phyloP scores from a whole-genome alignment of 2,888 invertebrate genomes.

The Furcula furcula region DNA sequence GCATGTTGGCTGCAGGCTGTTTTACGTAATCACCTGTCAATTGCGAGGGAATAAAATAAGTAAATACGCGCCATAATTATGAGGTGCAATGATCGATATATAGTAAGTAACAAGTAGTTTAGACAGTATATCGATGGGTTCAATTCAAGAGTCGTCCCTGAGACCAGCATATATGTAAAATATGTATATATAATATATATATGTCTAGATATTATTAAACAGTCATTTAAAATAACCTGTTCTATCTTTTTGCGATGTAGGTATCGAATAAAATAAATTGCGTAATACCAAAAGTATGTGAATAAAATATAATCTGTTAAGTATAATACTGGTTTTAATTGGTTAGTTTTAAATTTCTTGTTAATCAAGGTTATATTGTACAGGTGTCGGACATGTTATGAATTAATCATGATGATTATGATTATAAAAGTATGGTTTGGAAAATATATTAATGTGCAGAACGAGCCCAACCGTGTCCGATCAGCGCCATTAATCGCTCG shows the following conservation, averaged over 20 bases:
- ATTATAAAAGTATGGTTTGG: conserved; percentile 28
- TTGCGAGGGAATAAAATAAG: conserved; percentile 40
- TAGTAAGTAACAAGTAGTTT: no score
- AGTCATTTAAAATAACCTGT: no score
- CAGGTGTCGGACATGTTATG: conserved; percentile 36
- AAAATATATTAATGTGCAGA: conserved; percentile 28
- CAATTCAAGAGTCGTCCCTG: no score
- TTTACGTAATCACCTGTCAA: conserved; percentile 68
- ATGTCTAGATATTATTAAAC: no score
- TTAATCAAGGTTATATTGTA: conserved; percentile 17
- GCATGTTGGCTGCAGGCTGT: conserved; percentile 46
- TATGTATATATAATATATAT: no score
- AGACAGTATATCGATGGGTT: no score
- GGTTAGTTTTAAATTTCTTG: not conserved
- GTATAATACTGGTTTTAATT: not conserved
- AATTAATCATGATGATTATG: conserved; percentile 38
- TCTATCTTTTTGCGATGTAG: no score
- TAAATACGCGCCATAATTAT: conserved; percentile 23
- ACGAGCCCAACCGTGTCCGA: conserved; percentile 10
- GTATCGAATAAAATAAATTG: no score
- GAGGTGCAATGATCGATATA: no score
- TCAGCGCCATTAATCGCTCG: conserved; percentile 18
- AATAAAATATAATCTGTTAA: no score
- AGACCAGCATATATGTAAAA: no score
- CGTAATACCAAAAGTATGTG: no score